Evolutionary conservation across 2,888 invertebrate genomes (phyloP), one percentile per base, ranked within the genome.

Genomic region (Hirtodrosophila histrioides): DNA sequence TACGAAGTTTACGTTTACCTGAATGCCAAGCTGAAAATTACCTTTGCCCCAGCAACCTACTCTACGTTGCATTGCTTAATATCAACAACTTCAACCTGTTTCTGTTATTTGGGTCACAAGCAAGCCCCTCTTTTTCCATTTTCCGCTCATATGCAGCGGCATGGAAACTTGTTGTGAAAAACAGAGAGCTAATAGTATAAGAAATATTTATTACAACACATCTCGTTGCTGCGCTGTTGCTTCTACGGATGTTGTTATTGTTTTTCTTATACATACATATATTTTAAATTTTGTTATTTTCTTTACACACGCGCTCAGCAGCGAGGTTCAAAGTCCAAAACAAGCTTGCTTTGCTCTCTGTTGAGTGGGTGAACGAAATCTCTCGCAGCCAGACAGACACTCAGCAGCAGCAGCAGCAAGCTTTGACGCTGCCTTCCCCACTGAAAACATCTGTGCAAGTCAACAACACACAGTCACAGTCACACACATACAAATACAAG

Each of bases 301-400:
- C 36, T 62, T 69, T 65, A 63, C 54, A 77, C 65, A 64, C 64
- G 63, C 62, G 72, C 62, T 64, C 53, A 69, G 49, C 53, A 69
- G 49, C 65, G 50, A 50, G 69, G 88, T 87, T 77, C 84, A 85
- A 85, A 85, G 84, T 85, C 86, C 86, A 80, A 61, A 66, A 44
- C 53, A 46, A 60, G 64, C 60, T 65, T 50, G 49, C 58, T 65
- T 60, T 37, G 57, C 66, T 68, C 58, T 60, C 53, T 48, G 62
- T 60, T 69, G 69, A 57, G 74, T 72, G 76, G 69, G 67, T 58
- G 78, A 64, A 66, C 62, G 29, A 51, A 17, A 17, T 17, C 17
- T 17, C 17, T 17, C 17, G 17, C 17, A 17, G 17, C 17, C 8
- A 31, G 9, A 57, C 60, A 57, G 64, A n/a, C 74, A 77, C 56